A percentile compares a stretch with the other conserved stretches of the same genome.
Evolutionary conservation across 1,140 invertebrate species (phyloP).

Genomic region (Microplitis demolitor): DNA sequence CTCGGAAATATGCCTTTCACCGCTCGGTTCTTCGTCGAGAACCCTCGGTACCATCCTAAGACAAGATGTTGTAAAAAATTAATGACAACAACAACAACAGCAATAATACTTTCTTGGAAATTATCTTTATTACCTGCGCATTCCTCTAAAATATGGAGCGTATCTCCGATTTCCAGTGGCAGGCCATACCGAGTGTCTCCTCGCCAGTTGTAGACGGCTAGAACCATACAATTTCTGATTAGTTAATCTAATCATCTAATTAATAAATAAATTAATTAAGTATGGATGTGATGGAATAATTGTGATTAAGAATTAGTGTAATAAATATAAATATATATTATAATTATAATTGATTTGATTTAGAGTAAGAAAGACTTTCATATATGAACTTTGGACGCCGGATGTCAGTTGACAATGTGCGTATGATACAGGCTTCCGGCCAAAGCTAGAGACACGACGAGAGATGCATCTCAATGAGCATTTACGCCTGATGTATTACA

Average conservation of each 20-base stretch:
- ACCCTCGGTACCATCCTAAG: slow-evolving; percentile 87
- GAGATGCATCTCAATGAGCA: slow-evolving; percentile 60
- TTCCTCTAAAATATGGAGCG: slow-evolving; percentile 88
- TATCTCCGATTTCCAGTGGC: slow-evolving; percentile 86
- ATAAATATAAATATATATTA: neutral
- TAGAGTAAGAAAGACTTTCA: neutral
- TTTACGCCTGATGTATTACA: slow-evolving; percentile 23
- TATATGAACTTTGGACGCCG: slow-evolving; percentile 41
- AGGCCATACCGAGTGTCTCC: slow-evolving; percentile 81
- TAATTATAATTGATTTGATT: neutral
- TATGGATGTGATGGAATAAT: neutral
- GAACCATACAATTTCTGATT: slow-evolving; percentile 53
- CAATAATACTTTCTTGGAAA: neutral
- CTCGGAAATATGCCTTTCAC: slow-evolving; percentile 87
- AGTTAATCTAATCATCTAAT: neutral
- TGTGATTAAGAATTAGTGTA: too few species aligned
- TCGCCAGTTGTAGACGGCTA: slow-evolving; percentile 90
- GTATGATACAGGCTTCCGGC: slow-evolving; percentile 52
- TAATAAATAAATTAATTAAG: neutral
- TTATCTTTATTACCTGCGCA: slow-evolving; percentile 68
- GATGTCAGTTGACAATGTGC: slow-evolving; percentile 55
- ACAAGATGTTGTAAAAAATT: slow-evolving; percentile 36
- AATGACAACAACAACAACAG: neutral
- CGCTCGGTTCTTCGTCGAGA: slow-evolving; percentile 77
- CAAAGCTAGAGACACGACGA: slow-evolving; percentile 39